These are phyloP conservation scores for Caenorhabditis macrosperma DNA, from an alignment of 2,888 invertebrate genomes.

Conservation along the genomic window DNA sequence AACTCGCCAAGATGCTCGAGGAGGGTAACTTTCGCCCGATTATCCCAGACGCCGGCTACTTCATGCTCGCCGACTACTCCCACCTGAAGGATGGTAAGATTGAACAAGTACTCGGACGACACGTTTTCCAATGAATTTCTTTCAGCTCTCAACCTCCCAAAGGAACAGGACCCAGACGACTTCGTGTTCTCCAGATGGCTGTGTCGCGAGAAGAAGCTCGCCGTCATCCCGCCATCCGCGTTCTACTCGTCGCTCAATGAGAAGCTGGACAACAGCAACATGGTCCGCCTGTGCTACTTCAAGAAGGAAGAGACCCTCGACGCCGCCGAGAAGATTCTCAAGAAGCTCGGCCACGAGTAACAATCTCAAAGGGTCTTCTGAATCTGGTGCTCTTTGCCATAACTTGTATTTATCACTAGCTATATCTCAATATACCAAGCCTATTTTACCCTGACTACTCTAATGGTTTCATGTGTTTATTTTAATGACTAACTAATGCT, in stretches of 20 bases:
- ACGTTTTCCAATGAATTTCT: not conserved
- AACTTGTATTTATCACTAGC: too few species aligned
- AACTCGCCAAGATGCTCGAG: conserved; percentile 86
- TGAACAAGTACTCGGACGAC: too few species aligned
- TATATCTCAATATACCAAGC: too few species aligned
- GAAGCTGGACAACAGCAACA: conserved; percentile 67
- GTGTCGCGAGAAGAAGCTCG: conserved; percentile 90
- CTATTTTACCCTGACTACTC: too few species aligned
- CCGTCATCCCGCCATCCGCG: conserved; percentile 94
- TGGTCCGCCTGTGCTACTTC: conserved; percentile 78
- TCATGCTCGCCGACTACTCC: conserved; percentile 94
- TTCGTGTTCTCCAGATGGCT: conserved; percentile 96
- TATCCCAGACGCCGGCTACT: conserved; percentile 96
- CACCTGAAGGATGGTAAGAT: conserved; percentile 66
- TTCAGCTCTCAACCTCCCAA: conserved; percentile 25
- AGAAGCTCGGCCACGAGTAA: conserved; percentile 43
- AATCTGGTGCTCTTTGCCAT: conserved; percentile 6
- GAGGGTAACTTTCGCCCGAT: conserved; percentile 83
- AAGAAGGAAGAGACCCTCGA: conserved; percentile 77
- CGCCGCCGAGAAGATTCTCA: conserved; percentile 73
- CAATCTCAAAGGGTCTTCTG: not conserved
- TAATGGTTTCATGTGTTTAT: too few species aligned
- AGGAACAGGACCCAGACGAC: conserved; percentile 83
- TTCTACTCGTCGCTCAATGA: conserved; percentile 86
- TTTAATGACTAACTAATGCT: too few species aligned